Evolutionary conservation across 2,797 vertebrate genomes (phyloP).

Genomic region (Carapus acus): DNA sequence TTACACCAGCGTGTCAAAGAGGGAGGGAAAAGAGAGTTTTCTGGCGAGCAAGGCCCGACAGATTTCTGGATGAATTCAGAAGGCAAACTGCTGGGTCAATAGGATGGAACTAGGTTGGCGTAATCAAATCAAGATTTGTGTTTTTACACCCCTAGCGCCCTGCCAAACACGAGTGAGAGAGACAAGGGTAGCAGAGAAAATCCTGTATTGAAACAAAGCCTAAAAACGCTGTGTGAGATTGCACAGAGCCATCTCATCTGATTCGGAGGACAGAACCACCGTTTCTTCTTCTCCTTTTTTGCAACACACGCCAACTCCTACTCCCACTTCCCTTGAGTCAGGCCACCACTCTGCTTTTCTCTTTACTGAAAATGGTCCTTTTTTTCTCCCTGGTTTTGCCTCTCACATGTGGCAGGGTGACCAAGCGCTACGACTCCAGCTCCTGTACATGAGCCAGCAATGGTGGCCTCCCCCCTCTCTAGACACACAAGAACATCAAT

Average conservation of each 20-base stretch:
- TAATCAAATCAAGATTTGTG: slow-evolving; percentile 54
- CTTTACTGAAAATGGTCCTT: slow-evolving; percentile 30
- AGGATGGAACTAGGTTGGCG: slow-evolving; percentile 19
- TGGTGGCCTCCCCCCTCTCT: slow-evolving; percentile 34
- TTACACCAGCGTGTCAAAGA: slow-evolving; percentile 34
- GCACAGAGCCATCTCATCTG: slow-evolving; percentile 17
- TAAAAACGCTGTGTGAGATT: slow-evolving; percentile 1
- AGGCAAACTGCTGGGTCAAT: slow-evolving; percentile 22
- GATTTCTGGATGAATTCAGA: slow-evolving; percentile 47
- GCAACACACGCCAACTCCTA: slow-evolving; percentile 12
- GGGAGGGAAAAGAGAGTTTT: slow-evolving; percentile 26
- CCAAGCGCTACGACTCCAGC: slow-evolving; percentile 2
- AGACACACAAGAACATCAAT: slow-evolving; percentile 64
- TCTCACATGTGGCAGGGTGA: slow-evolving; percentile 36
- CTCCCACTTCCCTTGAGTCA: slow-evolving; percentile 17
- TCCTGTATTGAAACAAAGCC: slow-evolving; percentile 17
- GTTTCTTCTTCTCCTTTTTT: slow-evolving; percentile 14
- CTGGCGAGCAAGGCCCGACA: slow-evolving; percentile 30
- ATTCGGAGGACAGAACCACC: slow-evolving; percentile 22
- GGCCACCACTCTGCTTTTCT: slow-evolving; percentile 21
- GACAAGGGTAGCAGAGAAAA: slow-evolving; percentile 10
- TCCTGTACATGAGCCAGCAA: slow-evolving; percentile 37
- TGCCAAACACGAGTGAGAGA: slow-evolving; percentile 17
- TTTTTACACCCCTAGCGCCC: slow-evolving; percentile 22
- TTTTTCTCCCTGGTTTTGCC: slow-evolving; percentile 30